Evolutionary conservation across 2,113 vertebrate species (phyloP).

Genomic region (Cichladusa arquata): DNA sequence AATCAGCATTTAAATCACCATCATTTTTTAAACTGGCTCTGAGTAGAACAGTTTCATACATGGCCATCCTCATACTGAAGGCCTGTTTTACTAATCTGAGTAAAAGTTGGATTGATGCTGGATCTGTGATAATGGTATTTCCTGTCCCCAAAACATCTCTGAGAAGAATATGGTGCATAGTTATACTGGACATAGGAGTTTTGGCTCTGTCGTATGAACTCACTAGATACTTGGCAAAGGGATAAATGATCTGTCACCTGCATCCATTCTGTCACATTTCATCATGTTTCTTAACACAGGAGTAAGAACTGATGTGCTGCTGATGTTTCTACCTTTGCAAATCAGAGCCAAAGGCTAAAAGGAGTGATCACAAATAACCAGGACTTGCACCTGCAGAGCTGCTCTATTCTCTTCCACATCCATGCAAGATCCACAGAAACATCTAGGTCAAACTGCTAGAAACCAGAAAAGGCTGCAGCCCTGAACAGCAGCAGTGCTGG

Average conservation of each 20-base stretch:
- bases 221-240: neutral
- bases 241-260: neutral
- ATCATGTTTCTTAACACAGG: neutral
- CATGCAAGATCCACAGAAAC: neutral
- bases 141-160: neutral
- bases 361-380: rapidly evolving
- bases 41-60: neutral
- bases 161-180: neutral
- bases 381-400: neutral
- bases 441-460: neutral
- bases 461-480: neutral
- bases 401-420: neutral
- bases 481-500: neutral
- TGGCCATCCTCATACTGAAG: neutral
- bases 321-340: neutral
- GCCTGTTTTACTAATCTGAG: neutral
- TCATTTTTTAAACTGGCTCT: neutral
- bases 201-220: neutral
- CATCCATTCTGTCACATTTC: neutral
- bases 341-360: neutral
- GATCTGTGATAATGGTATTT: neutral
- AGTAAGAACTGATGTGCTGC: neutral
- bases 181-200: neutral
- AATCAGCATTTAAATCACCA: neutral
- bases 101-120: neutral